Percentiles rank a stretch among this genome's conserved stretches.
phyloP scores from a whole-genome alignment of 2,797 vertebrate species.

The Halcyon leucocephala region DNA sequence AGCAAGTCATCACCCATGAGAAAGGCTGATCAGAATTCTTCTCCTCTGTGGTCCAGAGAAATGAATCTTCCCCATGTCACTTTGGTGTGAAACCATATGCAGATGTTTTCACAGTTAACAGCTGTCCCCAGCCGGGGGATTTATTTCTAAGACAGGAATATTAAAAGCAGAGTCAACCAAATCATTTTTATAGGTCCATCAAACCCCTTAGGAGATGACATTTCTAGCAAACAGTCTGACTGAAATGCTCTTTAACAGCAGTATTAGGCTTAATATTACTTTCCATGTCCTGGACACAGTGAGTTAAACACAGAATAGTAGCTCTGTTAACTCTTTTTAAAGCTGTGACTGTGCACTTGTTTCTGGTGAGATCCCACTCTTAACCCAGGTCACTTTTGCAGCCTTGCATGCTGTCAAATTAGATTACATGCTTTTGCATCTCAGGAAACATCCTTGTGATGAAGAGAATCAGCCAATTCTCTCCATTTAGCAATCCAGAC shows the following conservation, averaged over 20 bases:
- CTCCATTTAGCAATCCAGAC: slow-evolving; percentile 12
- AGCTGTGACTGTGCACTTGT: background rate
- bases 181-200: background rate
- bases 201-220: background rate
- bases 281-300: background rate
- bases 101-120: background rate
- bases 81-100: background rate
- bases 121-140: slow-evolving; percentile 6
- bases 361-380: background rate
- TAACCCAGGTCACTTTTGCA: background rate
- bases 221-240: background rate
- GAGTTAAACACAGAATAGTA: background rate
- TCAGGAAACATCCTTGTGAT: background rate
- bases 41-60: background rate
- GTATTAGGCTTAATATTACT: background rate
- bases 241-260: background rate
- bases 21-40: background rate
- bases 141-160: background rate
- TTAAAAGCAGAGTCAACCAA: background rate
- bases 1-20: background rate
- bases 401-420: background rate
- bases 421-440: background rate
- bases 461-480: background rate
- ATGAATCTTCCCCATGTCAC: background rate
- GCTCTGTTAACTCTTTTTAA: background rate